Evolutionary conservation across 2,113 vertebrate genomes (phyloP).

Genomic region (Zingel zingel): DNA sequence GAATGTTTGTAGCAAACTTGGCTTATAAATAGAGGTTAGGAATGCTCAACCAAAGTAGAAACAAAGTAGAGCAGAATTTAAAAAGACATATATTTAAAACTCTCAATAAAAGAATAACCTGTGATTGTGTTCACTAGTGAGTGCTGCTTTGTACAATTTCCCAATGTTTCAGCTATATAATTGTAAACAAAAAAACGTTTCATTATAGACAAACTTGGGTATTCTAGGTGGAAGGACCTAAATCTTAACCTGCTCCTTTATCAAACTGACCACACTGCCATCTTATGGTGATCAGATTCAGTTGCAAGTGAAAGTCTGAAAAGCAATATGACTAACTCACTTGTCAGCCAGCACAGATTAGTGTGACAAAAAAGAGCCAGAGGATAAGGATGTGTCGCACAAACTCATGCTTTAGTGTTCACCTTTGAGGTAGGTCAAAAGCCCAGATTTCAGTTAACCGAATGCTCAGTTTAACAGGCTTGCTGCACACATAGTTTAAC

Average conservation of each 20-base stretch:
- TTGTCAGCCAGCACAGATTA: slow-evolving; percentile 21
- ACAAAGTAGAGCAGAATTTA: neutral
- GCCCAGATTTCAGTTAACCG: neutral
- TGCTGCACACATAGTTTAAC: neutral
- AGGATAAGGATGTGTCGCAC: slow-evolving; percentile 5
- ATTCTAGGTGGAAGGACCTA: neutral
- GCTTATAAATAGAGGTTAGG: neutral
- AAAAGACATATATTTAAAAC: neutral
- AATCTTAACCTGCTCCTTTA: neutral
- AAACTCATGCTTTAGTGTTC: neutral
- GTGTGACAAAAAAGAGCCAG: neutral
- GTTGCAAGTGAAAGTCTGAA: slow-evolving; percentile 41
- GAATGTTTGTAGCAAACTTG: neutral
- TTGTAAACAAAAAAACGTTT: neutral
- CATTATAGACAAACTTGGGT: neutral
- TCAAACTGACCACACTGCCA: slow-evolving; percentile 68
- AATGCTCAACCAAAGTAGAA: neutral
- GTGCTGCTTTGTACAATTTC: neutral
- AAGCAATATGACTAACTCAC: slow-evolving; percentile 21
- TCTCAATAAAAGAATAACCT: neutral
- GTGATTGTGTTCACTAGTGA: neutral
- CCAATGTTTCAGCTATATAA: neutral
- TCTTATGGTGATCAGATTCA: slow-evolving; percentile 55
- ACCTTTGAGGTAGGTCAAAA: slow-evolving; percentile 9
- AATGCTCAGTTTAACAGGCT: neutral